These are phyloP conservation scores for Protophormia terraenovae DNA, from an alignment of 2,888 invertebrate species.

Conservation along the genomic window DNA sequence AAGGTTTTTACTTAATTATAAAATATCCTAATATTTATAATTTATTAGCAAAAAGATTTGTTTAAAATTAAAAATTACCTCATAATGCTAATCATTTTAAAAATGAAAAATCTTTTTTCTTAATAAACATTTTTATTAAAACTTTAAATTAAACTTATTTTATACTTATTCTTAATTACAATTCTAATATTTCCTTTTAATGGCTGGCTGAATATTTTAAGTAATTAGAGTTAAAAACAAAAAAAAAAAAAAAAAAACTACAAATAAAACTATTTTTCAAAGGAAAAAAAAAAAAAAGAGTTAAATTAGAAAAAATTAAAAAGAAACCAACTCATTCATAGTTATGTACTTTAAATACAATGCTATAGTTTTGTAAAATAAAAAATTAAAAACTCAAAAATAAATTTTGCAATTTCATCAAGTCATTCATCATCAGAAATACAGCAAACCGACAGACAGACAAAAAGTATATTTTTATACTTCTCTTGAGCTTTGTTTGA, in stretches of 20 bases:
- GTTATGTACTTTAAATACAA: too few relatives aligned
- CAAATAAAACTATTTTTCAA: constrained; percentile 21
- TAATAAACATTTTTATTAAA: not conserved
- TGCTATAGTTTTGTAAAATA: not conserved
- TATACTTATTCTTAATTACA: constrained; percentile 54
- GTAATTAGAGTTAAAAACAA: constrained; percentile 32
- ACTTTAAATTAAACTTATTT: not conserved
- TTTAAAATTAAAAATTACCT: not conserved
- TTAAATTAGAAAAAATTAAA: too few relatives aligned
- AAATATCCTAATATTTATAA: not conserved
- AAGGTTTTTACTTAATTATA: not conserved
- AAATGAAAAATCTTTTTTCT: too few relatives aligned
- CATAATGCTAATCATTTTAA: not conserved
- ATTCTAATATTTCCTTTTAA: constrained; percentile 61
- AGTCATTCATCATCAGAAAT: constrained; percentile 38
- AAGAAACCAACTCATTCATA: too few relatives aligned
- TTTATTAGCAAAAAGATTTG: not conserved
- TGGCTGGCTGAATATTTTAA: constrained; percentile 34
- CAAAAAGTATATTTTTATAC: not conserved
- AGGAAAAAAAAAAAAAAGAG: not conserved
- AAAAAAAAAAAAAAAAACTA: too few relatives aligned
- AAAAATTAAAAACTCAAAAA: constrained; percentile 37
- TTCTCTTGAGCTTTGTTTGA: not conserved
- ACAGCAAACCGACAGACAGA: not conserved
- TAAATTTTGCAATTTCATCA: constrained; percentile 63